phyloP scores from a whole-genome alignment of 2,888 invertebrate species.

The Crocallis elinguaria region DNA sequence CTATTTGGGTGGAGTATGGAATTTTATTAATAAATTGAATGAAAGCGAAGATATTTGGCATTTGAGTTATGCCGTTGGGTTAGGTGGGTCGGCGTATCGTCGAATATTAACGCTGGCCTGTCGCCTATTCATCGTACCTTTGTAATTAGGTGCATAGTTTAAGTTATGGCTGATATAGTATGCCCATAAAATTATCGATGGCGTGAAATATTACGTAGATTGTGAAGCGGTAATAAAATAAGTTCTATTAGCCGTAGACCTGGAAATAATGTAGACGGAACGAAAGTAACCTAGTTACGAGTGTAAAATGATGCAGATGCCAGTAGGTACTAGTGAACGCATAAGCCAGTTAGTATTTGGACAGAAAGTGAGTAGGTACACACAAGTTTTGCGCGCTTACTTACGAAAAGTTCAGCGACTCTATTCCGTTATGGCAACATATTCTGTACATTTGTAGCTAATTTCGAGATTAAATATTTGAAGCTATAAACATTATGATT shows the following conservation, averaged over 20 bases:
- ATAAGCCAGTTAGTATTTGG: too few relatives aligned
- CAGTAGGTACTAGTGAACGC: too few relatives aligned
- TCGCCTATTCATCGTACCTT: constrained; percentile 22
- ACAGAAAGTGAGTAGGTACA: too few relatives aligned
- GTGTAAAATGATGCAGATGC: too few relatives aligned
- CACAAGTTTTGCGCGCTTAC: too few relatives aligned
- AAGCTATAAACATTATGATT: too few relatives aligned
- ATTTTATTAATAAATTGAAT: constrained; percentile 36
- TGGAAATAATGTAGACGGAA: too few relatives aligned
- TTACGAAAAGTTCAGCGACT: too few relatives aligned
- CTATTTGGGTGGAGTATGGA: constrained; percentile 30
- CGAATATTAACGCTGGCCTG: constrained; percentile 21
- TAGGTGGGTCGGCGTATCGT: constrained; percentile 19
- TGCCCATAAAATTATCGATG: constrained; percentile 6
- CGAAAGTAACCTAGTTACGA: too few relatives aligned
- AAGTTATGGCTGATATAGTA: constrained; percentile 14
- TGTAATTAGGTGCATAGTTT: constrained; percentile 24
- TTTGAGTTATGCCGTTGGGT: constrained; percentile 24
- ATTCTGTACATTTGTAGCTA: too few relatives aligned
- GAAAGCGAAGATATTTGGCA: constrained; percentile 28
- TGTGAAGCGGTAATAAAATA: background rate
- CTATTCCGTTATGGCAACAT: too few relatives aligned
- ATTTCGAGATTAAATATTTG: too few relatives aligned
- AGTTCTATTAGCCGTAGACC: background rate
- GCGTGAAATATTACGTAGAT: background rate